Evolutionary conservation across 1,140 invertebrate species (phyloP), one percentile per base, ranked within the genome.

Genomic region (Tetramorium simillimum): DNA sequence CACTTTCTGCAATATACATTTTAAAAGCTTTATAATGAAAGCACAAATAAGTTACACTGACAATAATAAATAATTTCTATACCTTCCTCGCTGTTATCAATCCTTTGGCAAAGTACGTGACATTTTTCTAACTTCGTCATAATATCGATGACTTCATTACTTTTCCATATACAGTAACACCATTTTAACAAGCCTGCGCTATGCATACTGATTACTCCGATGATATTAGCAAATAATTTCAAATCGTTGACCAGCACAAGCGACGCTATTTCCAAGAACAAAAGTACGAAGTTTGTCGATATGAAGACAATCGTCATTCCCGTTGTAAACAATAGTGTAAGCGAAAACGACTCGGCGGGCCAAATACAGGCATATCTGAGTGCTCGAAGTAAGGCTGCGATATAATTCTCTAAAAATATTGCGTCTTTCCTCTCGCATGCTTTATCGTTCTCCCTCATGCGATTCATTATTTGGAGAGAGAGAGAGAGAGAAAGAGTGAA

Each of bases 181-280:
- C 91, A 92, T 78, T 92, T 92, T 14, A 90, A 16, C 10, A 90
- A 67, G 6, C 90, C 90, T 14, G 58, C 56, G 1, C 40, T 28
- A 6, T 91, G 90, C 70, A 92, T 82, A n/a, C 82, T 58, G 5
- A 91, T 16, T n/a, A 70, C 58, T 21, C 82, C 82, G 1, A 89
- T 60, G 10, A 80, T 63, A 10, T 63, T 73, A 6, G 89, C 86
- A 21, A 91, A 80, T 63, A 51, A 72, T 51, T 86, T 56, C 3
- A 90, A n/a, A 65, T 90, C 67, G 2, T 60, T 65, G 12, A 14
- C 77, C 67, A 82, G 76, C 58, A 51, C 82, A 2, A 90, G 21
- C 9, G 78, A 72, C 5, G 81, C 43, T 12, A 85, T 33, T 82
- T 90, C 90, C n/a, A 86, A 75, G 5, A 91, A 3, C 51, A 90